phyloP scores from a whole-genome alignment of 2,797 vertebrate genomes.

The Chaetophractus vellerosus region DNA sequence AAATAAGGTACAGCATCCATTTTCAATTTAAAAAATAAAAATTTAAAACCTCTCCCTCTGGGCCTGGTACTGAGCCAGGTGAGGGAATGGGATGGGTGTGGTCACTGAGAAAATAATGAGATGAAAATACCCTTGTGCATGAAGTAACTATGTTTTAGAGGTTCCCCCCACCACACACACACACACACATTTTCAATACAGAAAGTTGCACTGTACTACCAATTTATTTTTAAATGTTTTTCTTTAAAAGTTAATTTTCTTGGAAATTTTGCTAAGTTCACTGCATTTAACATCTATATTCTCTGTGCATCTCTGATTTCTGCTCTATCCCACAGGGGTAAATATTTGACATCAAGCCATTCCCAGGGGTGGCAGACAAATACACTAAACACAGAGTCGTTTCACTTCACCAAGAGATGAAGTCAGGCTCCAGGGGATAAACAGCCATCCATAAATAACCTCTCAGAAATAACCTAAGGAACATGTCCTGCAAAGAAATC shows the following conservation, averaged over 20 bases:
- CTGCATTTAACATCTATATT: slow-evolving; percentile 71
- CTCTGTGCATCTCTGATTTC: slow-evolving; percentile 77
- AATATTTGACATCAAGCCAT: slow-evolving; percentile 84
- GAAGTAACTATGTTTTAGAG: slow-evolving; percentile 58
- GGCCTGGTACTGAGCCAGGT: slow-evolving; percentile 67
- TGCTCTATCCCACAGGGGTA: slow-evolving; percentile 71
- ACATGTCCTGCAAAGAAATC: slow-evolving; percentile 71
- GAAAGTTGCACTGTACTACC: neutral
- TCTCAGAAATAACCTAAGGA: slow-evolving; percentile 80
- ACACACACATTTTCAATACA: slow-evolving; percentile 32
- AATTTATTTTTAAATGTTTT: slow-evolving; percentile 50
- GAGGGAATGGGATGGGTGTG: slow-evolving; percentile 62
- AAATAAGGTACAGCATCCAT: slow-evolving; percentile 79
- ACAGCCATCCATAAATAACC: slow-evolving; percentile 84
- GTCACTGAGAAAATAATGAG: slow-evolving; percentile 57
- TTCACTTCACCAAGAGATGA: slow-evolving; percentile 74
- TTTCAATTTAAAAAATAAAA: slow-evolving; percentile 82
- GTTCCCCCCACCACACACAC: fast-evolving
- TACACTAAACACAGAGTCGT: slow-evolving; percentile 66
- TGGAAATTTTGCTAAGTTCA: slow-evolving; percentile 56
- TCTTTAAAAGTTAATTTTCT: slow-evolving; percentile 61
- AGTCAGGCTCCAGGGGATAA: slow-evolving; percentile 85
- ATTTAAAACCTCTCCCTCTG: slow-evolving; percentile 61
- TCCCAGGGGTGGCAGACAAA: slow-evolving; percentile 79
- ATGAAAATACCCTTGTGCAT: slow-evolving; percentile 57